phyloP scores from a whole-genome alignment of 1,140 invertebrate genomes.

The Pygmarrhopalites habei region DNA sequence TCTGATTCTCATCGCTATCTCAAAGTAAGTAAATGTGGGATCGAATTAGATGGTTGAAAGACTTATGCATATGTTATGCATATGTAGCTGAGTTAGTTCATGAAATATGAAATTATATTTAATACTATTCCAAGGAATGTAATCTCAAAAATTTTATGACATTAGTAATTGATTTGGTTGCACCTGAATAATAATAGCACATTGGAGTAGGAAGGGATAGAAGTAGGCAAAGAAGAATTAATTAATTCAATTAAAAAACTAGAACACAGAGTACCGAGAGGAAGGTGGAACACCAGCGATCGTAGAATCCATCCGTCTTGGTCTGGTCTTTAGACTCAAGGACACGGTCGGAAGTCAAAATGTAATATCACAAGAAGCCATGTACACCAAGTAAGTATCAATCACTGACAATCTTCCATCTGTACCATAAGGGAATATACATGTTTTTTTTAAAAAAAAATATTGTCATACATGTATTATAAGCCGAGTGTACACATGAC shows the following conservation, averaged over 20 bases:
- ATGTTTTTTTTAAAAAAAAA: too few relatives aligned
- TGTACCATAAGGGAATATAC: too few relatives aligned
- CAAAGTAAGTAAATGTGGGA: conserved; percentile 46
- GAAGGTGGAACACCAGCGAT: conserved; percentile 78
- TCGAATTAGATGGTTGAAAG: neutral
- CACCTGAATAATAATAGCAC: too few relatives aligned
- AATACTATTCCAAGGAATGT: too few relatives aligned
- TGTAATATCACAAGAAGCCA: conserved; percentile 64
- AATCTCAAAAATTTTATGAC: too few relatives aligned
- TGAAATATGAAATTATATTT: too few relatives aligned
- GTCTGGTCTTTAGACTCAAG: conserved; percentile 78
- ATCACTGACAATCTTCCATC: too few relatives aligned
- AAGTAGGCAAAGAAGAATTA: too few relatives aligned
- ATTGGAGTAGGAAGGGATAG: too few relatives aligned
- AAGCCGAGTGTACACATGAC: neutral
- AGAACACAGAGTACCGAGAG: conserved; percentile 47
- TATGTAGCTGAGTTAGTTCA: too few relatives aligned
- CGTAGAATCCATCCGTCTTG: conserved; percentile 73
- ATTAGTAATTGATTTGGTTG: too few relatives aligned
- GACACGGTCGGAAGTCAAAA: conserved; percentile 64
- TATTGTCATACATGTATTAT: neutral
- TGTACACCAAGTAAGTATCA: conserved; percentile 10
- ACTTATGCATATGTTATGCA: conserved; percentile 6
- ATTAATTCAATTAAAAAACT: too few relatives aligned
- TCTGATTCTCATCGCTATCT: conserved; percentile 51